These are phyloP conservation scores for Apamea anceps DNA, from an alignment of 2,888 invertebrate genomes.

Conservation along the genomic window DNA sequence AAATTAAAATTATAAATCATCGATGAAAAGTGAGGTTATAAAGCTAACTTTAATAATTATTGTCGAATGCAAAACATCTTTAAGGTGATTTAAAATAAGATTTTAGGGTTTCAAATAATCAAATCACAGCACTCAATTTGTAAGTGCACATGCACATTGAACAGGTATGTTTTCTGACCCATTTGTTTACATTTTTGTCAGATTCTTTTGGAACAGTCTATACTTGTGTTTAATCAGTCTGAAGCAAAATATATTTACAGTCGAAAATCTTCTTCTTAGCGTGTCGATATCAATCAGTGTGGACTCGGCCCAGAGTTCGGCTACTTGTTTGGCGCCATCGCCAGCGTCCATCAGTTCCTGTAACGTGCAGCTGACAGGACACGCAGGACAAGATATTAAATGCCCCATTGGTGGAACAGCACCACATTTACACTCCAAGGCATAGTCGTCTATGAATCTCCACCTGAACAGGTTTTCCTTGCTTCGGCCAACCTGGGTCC, in stretches of 20 bases:
- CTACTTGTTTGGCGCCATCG: too few relatives aligned
- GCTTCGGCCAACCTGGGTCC: too few relatives aligned
- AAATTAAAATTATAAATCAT: background rate
- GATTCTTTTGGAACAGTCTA: background rate
- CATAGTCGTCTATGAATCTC: too few relatives aligned
- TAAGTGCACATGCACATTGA: background rate
- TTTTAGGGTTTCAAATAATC: background rate
- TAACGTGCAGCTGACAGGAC: too few relatives aligned
- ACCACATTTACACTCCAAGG: too few relatives aligned
- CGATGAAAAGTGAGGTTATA: background rate
- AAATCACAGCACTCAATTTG: too few relatives aligned
- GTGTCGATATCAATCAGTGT: too few relatives aligned
- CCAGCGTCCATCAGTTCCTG: too few relatives aligned
- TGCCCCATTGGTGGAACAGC: too few relatives aligned
- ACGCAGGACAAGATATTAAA: too few relatives aligned
- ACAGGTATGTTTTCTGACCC: background rate
- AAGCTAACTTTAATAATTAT: background rate
- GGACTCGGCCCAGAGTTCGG: too few relatives aligned
- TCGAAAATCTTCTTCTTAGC: background rate
- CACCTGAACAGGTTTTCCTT: too few relatives aligned
- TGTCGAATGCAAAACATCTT: background rate
- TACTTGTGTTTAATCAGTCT: background rate
- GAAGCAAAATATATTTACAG: background rate
- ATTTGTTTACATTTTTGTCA: background rate
- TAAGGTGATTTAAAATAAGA: background rate